Conservation (phyloP, 2,113 vertebrate species). For the Takifugu flavidus region DNA sequence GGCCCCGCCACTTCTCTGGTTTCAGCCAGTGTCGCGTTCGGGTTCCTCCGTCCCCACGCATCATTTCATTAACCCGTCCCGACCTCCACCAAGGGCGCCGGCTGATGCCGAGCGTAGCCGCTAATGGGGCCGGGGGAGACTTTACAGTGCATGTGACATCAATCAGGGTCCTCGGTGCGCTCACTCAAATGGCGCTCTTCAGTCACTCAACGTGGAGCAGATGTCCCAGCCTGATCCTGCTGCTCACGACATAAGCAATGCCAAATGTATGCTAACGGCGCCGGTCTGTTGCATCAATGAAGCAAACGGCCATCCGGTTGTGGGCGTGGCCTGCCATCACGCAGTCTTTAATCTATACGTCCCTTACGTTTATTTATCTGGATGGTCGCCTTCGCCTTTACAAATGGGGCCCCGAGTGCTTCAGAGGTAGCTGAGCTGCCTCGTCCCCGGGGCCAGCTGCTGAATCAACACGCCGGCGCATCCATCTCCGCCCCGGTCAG, state of each 20-base stretch:
- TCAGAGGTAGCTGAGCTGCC: constrained; percentile 39
- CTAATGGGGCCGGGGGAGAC: constrained; percentile 73
- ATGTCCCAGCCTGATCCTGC: constrained; percentile 60
- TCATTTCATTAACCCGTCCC: background rate
- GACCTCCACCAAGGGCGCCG: constrained; percentile 58
- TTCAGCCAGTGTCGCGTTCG: constrained; percentile 45
- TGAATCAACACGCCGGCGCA: constrained; percentile 71
- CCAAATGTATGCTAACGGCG: constrained; percentile 59
- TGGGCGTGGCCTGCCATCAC: constrained; percentile 3
- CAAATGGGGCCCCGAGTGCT: constrained; percentile 50
- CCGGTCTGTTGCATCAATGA: constrained; percentile 38
- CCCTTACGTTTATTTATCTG: too few relatives aligned
- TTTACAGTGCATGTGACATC: constrained; percentile 59
- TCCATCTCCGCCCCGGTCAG: constrained; percentile 58
- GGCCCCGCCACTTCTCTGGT: constrained; percentile 37
- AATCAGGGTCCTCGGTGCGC: constrained; percentile 60
- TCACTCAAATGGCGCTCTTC: constrained; percentile 61
- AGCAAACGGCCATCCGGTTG: constrained; percentile 32
- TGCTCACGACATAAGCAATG: constrained; percentile 49
- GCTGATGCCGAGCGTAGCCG: constrained; percentile 64
- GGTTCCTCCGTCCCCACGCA: constrained; percentile 49
- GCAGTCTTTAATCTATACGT: too few relatives aligned
- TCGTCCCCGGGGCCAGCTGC: constrained; percentile 55
- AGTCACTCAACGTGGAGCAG: constrained; percentile 70
- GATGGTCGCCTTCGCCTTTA: constrained; percentile 44